These are phyloP conservation scores for Synchiropus splendidus DNA, from an alignment of 2,113 vertebrate species.

Conservation along the genomic window DNA sequence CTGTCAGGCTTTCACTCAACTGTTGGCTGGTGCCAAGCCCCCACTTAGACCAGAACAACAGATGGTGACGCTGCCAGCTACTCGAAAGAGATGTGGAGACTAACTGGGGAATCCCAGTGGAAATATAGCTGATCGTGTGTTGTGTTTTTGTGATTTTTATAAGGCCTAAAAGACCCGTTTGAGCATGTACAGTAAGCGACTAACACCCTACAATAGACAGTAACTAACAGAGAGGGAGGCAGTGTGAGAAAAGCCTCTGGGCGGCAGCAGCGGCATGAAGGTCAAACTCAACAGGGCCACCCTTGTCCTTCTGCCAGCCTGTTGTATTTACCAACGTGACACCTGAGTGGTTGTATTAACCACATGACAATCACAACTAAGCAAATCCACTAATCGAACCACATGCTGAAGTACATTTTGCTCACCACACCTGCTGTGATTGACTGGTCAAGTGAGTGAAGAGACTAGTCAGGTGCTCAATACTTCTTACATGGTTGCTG, in stretches of 20 bases:
- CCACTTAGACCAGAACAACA: slow-evolving; percentile 47
- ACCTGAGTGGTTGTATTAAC: slow-evolving; percentile 17
- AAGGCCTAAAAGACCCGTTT: too few relatives aligned
- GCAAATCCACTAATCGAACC: too few relatives aligned
- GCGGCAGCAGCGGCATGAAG: slow-evolving; percentile 18
- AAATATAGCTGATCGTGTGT: too few relatives aligned
- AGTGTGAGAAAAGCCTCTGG: slow-evolving; percentile 8
- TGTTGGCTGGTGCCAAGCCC: slow-evolving; percentile 37
- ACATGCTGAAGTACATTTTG: too few relatives aligned
- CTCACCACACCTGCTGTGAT: too few relatives aligned
- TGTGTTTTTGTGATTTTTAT: too few relatives aligned
- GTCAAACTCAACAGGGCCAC: slow-evolving; percentile 37
- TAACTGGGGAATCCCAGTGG: slow-evolving; percentile 26
- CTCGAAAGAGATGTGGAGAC: slow-evolving; percentile 13
- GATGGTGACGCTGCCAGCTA: slow-evolving; percentile 41
- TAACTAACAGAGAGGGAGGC: slow-evolving; percentile 1
- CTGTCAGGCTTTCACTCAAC: slow-evolving; percentile 50
- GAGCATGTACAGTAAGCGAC: too few relatives aligned
- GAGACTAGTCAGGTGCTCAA: too few relatives aligned
- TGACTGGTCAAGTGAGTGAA: too few relatives aligned
- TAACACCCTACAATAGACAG: slow-evolving; percentile 11
- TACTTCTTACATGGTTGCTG: too few relatives aligned
- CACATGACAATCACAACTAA: slow-evolving; percentile 9
- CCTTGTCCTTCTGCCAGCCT: slow-evolving; percentile 32
- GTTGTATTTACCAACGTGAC: slow-evolving; percentile 23